A percentile compares a stretch with the other conserved stretches of the same genome.
Conservation (phyloP, 2,113 vertebrate species). For the Hystrix brachyura region DNA sequence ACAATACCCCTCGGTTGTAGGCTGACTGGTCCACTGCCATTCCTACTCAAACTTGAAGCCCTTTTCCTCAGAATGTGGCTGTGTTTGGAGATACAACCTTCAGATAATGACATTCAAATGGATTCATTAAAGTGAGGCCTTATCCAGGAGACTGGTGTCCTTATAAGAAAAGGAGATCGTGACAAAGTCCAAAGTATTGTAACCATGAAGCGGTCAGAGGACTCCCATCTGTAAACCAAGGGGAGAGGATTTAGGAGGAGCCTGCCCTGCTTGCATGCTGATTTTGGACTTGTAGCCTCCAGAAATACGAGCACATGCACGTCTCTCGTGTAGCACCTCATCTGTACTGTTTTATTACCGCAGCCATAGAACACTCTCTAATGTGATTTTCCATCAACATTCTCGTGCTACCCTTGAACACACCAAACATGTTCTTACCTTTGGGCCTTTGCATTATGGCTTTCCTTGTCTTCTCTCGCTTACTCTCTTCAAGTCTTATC, state of each 20-base stretch:
- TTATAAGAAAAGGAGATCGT: neutral
- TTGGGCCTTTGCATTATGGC: rapidly evolving
- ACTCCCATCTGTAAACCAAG: neutral
- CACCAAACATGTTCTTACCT: neutral
- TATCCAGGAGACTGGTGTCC: neutral
- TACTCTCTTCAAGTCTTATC: neutral
- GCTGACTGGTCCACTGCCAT: neutral
- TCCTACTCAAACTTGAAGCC: neutral
- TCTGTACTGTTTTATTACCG: neutral
- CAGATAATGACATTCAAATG: neutral
- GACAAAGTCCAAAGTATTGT: neutral
- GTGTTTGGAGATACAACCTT: neutral
- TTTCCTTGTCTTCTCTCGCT: neutral
- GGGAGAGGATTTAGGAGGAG: neutral
- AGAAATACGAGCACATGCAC: neutral
- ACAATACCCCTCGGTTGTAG: neutral
- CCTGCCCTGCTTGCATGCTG: neutral
- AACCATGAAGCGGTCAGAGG: neutral
- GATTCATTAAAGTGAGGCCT: neutral
- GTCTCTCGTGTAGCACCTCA: neutral
- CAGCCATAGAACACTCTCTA: neutral
- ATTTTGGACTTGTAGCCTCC: neutral
- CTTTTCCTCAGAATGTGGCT: neutral
- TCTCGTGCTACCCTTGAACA: neutral
- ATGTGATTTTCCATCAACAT: neutral